Conservation (phyloP, 2,113 vertebrate genomes). For the Macquaria australasica region DNA sequence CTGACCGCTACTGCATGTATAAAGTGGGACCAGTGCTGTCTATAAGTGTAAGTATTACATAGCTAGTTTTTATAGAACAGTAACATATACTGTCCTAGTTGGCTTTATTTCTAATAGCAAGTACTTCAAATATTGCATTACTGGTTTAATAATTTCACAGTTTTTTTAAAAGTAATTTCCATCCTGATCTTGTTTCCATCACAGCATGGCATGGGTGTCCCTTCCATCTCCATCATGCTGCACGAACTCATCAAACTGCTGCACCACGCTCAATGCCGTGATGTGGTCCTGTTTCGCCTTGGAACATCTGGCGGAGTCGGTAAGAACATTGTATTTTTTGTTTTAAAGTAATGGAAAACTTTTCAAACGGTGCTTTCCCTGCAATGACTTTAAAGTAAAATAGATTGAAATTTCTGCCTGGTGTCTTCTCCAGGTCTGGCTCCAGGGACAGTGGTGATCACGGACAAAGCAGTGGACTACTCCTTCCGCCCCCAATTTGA, state of each 20-base stretch:
- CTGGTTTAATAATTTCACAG: not conserved
- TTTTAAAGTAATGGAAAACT: not conserved
- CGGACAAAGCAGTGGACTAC: constrained; percentile 86
- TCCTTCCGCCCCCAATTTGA: constrained; percentile 87
- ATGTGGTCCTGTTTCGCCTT: constrained; percentile 88
- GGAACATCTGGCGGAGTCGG: constrained; percentile 92
- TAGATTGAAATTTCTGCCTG: not conserved
- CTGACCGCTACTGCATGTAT: constrained; percentile 90
- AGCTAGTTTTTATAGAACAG: not conserved
- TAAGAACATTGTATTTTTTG: constrained; percentile 62
- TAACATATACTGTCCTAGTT: not conserved
- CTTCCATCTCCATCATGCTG: constrained; percentile 93
- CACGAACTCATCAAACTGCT: constrained; percentile 94
- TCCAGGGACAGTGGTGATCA: constrained; percentile 89
- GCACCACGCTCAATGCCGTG: constrained; percentile 87
- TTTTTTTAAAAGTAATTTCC: not conserved
- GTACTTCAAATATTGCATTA: not conserved
- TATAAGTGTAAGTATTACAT: constrained; percentile 84
- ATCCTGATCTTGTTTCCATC: not conserved
- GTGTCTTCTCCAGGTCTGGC: constrained; percentile 79
- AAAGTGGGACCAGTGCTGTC: constrained; percentile 90
- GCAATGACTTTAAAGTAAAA: not conserved
- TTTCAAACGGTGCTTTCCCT: not conserved
- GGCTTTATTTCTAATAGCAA: not conserved
- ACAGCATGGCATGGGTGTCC: constrained; percentile 91